Conservation (phyloP, 2,888 invertebrate species). For the Poecilus cupreus region DNA sequence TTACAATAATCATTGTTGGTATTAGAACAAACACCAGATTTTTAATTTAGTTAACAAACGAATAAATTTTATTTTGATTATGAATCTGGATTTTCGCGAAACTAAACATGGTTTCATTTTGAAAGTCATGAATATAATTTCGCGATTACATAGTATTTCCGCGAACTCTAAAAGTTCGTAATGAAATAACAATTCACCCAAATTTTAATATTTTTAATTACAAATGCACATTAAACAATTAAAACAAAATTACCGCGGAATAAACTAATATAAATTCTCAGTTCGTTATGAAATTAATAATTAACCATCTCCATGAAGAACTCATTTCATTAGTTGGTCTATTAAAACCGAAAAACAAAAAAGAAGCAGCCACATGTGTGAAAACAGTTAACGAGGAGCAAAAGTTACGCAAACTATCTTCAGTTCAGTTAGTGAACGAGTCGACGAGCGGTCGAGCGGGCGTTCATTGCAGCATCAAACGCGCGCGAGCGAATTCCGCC, state of each 20-base stretch:
- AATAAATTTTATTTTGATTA: too few species aligned
- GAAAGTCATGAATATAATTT: too few species aligned
- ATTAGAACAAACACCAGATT: too few species aligned
- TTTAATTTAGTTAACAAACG: too few species aligned
- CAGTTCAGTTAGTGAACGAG: neutral
- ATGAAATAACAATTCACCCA: constrained; percentile 18
- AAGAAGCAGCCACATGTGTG: constrained; percentile 20
- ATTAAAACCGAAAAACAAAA: constrained; percentile 13
- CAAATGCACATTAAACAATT: constrained; percentile 40
- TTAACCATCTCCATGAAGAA: constrained; percentile 28
- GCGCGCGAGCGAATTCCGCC: neutral
- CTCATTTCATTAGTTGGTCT: constrained; percentile 39
- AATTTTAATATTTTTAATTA: constrained; percentile 36
- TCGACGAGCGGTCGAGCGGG: neutral
- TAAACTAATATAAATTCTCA: constrained; percentile 31
- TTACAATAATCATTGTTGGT: too few species aligned
- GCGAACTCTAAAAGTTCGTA: neutral
- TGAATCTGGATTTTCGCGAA: too few species aligned
- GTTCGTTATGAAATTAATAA: constrained; percentile 40
- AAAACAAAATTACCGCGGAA: constrained; percentile 19
- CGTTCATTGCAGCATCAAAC: neutral
- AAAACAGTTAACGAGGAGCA: constrained; percentile 35
- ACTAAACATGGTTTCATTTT: too few species aligned
- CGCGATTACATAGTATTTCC: neutral
- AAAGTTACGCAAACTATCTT: constrained; percentile 44